These are phyloP conservation scores for Megaustenia siamemsis DNA, from an alignment of 2,888 invertebrate species.

Conservation along the genomic window DNA sequence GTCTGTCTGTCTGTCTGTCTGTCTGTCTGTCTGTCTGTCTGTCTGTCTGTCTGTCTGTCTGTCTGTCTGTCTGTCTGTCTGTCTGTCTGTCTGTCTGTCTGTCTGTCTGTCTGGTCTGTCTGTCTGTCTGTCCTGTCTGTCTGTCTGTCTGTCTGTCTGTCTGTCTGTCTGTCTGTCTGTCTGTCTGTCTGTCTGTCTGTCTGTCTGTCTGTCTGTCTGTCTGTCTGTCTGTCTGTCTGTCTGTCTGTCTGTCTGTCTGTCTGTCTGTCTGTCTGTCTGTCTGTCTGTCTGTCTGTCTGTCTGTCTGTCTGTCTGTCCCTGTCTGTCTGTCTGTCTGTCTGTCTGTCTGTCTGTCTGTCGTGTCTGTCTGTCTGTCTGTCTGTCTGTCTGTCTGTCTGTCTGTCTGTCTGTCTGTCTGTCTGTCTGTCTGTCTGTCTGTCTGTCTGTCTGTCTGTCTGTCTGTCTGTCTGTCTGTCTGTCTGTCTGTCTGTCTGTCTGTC, in stretches of 20 bases:
- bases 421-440: background rate
- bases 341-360: background rate
- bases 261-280: no score
- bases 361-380: background rate
- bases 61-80: conserved; percentile 3
- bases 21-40: conserved; percentile 41
- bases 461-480: background rate
- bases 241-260: background rate
- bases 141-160: background rate
- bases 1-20: conserved; percentile 43
- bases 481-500: no score
- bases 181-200: background rate
- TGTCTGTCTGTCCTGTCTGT: background rate
- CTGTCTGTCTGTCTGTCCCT: background rate
- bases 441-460: conserved; percentile 17
- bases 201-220: background rate
- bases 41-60: conserved; percentile 34
- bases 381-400: background rate
- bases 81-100: background rate
- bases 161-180: background rate
- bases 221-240: no score
- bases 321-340: background rate
- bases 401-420: no score
- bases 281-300: no score
- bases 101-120: no score